phyloP scores from a whole-genome alignment of 1,140 invertebrate species.

The Armadillidium nasatum region DNA sequence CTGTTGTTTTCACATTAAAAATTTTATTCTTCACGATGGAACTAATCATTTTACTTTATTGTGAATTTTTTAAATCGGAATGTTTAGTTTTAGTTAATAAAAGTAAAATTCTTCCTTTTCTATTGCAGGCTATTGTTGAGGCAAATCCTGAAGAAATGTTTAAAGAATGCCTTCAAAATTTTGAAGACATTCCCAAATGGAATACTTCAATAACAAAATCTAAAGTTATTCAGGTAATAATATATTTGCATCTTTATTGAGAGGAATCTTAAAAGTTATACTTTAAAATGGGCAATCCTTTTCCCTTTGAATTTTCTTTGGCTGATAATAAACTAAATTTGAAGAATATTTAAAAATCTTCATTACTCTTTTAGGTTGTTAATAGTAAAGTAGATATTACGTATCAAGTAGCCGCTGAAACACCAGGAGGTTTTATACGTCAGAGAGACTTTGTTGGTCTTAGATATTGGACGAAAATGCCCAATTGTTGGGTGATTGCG shows the following conservation, averaged over 20 bases:
- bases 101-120: too few relatives aligned
- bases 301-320: neutral
- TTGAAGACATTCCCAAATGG: constrained; percentile 36
- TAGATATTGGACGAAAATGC: constrained; percentile 49
- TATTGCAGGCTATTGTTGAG: constrained; percentile 36
- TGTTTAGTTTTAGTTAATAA: too few relatives aligned
- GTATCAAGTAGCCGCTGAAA: constrained; percentile 50
- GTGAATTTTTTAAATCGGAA: too few relatives aligned
- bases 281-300: too few relatives aligned
- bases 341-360: neutral
- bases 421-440: constrained; percentile 49
- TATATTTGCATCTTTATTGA: neutral
- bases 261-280: neutral
- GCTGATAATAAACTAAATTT: too few relatives aligned
- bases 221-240: neutral
- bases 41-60: too few relatives aligned
- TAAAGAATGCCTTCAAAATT: constrained; percentile 32
- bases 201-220: constrained; percentile 30
- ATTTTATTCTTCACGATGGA: too few relatives aligned
- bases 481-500: constrained; percentile 47
- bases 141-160: constrained; percentile 29
- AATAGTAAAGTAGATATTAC: constrained; percentile 47
- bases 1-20: too few relatives aligned
- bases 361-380: constrained; percentile 20
- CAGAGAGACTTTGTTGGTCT: constrained; percentile 52